Evolutionary conservation across 2,797 vertebrate species (phyloP), one percentile per base, ranked within the genome.

Genomic region (Streptopelia turtur): DNA sequence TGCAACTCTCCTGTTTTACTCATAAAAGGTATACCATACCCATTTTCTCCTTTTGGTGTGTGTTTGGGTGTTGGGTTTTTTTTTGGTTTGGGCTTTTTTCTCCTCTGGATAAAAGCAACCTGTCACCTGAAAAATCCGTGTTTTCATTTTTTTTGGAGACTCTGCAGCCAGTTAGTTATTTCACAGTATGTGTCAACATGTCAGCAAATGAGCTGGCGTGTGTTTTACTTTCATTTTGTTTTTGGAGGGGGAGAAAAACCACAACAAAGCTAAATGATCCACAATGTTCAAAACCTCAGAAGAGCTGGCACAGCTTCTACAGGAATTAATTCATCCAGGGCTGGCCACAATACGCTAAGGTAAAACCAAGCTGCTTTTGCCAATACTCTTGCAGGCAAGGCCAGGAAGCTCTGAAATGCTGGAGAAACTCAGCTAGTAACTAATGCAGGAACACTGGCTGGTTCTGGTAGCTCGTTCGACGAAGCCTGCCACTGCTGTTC

Each of bases 211-310:
- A 71, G 49, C 1, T 87, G 85, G 41, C 22, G 47, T 25, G 45
- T 41, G 63, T 63, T 92, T 92, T 82, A 71, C 60, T 94, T 92
- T 86, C 28, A n/a, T 65, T 93, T 91, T 71, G 11, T 37, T 83
- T 88, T 82, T 28, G 33, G 61, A 63, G 65, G 3, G 8, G 10
- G 9, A 23, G 49, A n/a, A 83, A 75, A 49, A 28, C 22, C 79
- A 84, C 65, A 71, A 85, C 52, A 72, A 77, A 92, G 63, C 16
- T 59, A 55, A 93, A 82, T 7, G 25, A 87, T 43, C 59, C 52
- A 59, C 59, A 76, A 45, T 56, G 79, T 47, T 30, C 59, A 74
- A 83, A 85, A 89, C 53, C 56, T 84, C 90, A 61, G 41, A 50
- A 74, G 3, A 89, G 31, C 77, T 87, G 87, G 80, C 80, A 77